A percentile compares a stretch with the other conserved stretches of the same genome.
These are phyloP conservation scores for Andinoacara biseriatus DNA, from an alignment of 2,113 vertebrate species.

Conservation along the genomic window DNA sequence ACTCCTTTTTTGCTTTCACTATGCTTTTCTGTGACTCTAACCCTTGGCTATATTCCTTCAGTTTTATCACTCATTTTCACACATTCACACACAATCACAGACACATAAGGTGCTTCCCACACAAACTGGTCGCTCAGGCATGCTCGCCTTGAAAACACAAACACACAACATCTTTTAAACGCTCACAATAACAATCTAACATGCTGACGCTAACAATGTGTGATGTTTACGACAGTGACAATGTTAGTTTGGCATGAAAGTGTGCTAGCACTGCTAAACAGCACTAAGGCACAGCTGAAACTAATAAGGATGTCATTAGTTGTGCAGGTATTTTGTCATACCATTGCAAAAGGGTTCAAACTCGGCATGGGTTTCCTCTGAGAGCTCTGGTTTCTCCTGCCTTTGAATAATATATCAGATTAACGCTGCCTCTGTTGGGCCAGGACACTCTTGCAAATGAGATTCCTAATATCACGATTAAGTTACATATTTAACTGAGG, in stretches of 20 bases:
- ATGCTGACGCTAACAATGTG: background rate
- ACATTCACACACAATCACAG: conserved; percentile 20
- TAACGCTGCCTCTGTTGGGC: too few relatives aligned
- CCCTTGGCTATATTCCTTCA: conserved; percentile 31
- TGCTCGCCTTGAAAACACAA: conserved; percentile 6
- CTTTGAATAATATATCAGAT: too few relatives aligned
- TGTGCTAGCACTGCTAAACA: background rate
- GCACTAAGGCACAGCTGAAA: background rate
- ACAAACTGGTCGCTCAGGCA: conserved; percentile 15
- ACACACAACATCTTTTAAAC: background rate
- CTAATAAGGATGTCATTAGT: background rate
- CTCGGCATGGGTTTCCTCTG: too few relatives aligned
- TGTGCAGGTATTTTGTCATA: background rate
- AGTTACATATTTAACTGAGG: background rate
- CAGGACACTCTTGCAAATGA: too few relatives aligned
- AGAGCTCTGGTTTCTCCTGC: too few relatives aligned
- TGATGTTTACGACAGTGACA: background rate
- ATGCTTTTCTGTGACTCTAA: conserved; percentile 4
- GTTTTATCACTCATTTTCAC: conserved; percentile 19
- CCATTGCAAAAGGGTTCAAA: too few relatives aligned
- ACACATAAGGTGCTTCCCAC: conserved; percentile 44
- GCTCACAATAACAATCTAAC: background rate
- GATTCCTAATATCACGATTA: background rate
- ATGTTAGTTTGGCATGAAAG: background rate
- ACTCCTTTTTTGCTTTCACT: conserved; percentile 24